These are phyloP conservation scores for Aplysia californica DNA, from an alignment of 1,140 invertebrate genomes.

Conservation along the genomic window DNA sequence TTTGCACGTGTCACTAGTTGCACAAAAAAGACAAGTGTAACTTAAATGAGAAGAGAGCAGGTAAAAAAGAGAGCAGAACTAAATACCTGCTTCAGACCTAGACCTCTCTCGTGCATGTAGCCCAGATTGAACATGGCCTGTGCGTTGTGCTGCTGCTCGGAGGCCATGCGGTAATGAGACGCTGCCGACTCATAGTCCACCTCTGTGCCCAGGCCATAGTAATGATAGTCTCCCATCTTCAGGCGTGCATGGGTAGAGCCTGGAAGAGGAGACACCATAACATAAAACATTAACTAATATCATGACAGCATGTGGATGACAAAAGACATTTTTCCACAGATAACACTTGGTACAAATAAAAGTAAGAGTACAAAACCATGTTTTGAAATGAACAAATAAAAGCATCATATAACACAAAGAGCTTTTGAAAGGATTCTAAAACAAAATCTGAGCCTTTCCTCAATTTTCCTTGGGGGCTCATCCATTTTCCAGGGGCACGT, in stretches of 20 bases:
- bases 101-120: slow-evolving; percentile 98
- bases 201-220: slow-evolving; percentile 80
- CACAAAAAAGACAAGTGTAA: too few relatives aligned
- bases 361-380: too few relatives aligned
- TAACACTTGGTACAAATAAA: too few relatives aligned
- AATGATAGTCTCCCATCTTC: slow-evolving; percentile 98
- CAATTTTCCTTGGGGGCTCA: too few relatives aligned
- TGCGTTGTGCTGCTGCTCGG: slow-evolving; percentile 94
- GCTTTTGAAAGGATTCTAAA: too few relatives aligned
- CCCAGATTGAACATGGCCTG: slow-evolving; percentile 99
- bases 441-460: too few relatives aligned
- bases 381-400: too few relatives aligned
- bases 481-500: too few relatives aligned
- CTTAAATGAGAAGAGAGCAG: too few relatives aligned
- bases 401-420: too few relatives aligned
- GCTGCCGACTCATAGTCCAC: slow-evolving; percentile 94
- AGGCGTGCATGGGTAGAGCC: slow-evolving; percentile 78
- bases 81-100: slow-evolving; percentile 83
- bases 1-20: too few relatives aligned
- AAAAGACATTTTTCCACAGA: not conserved
- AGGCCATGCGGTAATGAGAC: slow-evolving; percentile 88
- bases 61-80: too few relatives aligned
- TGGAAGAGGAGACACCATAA: slow-evolving; percentile 37
- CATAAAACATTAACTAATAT: not conserved
- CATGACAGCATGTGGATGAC: not conserved